Base-by-base conservation (phyloP, 2,888 invertebrate species). In the Lasioglossum leucozonium region DNA sequence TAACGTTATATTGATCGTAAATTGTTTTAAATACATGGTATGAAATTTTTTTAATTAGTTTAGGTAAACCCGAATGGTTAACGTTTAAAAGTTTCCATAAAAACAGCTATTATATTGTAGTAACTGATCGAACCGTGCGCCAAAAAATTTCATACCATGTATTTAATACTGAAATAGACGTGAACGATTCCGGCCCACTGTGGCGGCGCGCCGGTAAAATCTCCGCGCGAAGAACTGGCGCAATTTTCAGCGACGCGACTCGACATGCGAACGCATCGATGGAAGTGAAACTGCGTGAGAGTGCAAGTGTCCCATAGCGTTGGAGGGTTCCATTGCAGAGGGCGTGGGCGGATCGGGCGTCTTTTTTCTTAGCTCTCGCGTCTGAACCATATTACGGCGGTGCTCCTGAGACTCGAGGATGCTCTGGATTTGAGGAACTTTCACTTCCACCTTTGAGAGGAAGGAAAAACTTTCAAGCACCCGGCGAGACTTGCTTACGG, bases 381-480 rank as follows among this genome's bases (percentile, higher is more conserved):
- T 74, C 74, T 37, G 67, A 42, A 42, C 55, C 67, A 40, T 87
- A 82, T 84, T 81, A 75, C 79, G 74, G 22, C 62, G 74, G 73
- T 74, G 65, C 79, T 79, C 74, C 84, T 44, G 67, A 83, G 86
- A 81, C 83, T 88, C 51, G 58, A 86, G 79, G 81, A 78, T 65
- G 82, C 84, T 83, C 71, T 47, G 81, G 72, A 86, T 86, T 89
- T 78, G 84, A 86, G 81, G 79, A 87, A 89, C 89, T 89, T 89
- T 89, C 74, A 77, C 78, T 81, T 79, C 77, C 80, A 81, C 55
- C 87, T 89, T 84, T 86, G 82, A 81, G 82, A 81, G 86, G 65
- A 80, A 82, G 82, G 79, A 84, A 89, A 89, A 89, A 86, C 89
- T 88, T 89, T 89, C 69, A 67, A 87, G 86, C 77, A 88, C 89